These are phyloP conservation scores for Eubasilissa splendida DNA, from an alignment of 2,888 invertebrate species.

Conservation along the genomic window DNA sequence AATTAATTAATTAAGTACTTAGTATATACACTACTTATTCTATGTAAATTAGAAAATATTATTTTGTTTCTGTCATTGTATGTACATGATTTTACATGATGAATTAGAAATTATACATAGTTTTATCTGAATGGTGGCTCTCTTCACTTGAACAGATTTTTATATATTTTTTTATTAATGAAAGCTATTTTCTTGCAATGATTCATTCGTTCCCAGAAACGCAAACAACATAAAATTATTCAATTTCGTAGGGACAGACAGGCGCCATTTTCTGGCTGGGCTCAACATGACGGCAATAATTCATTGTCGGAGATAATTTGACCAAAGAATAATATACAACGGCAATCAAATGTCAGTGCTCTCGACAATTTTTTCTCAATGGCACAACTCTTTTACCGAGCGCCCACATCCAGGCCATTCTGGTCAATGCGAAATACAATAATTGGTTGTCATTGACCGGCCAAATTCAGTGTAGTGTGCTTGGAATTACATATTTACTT, in stretches of 20 bases:
- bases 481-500: not conserved
- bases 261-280: constrained; percentile 6
- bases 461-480: not conserved
- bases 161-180: too few relatives aligned
- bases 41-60: too few relatives aligned
- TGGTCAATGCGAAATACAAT: not conserved
- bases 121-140: too few relatives aligned
- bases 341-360: not conserved
- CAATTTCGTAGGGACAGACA: constrained; percentile 16
- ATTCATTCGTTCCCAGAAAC: not conserved
- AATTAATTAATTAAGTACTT: too few relatives aligned
- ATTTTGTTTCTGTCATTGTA: too few relatives aligned
- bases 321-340: not conserved
- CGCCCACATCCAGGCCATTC: not conserved
- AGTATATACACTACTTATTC: too few relatives aligned
- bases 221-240: constrained; percentile 21
- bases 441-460: not conserved
- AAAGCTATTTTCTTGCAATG: not conserved
- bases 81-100: too few relatives aligned
- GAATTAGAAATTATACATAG: too few relatives aligned
- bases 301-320: constrained; percentile 4
- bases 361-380: not conserved
- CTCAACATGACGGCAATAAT: constrained; percentile 2
- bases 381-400: not conserved
- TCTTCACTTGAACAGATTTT: too few relatives aligned